Percentiles rank a stretch among this genome's conserved stretches.
phyloP scores from a whole-genome alignment of 64 coral and sea anemone species.

The Anthopleura sola region DNA sequence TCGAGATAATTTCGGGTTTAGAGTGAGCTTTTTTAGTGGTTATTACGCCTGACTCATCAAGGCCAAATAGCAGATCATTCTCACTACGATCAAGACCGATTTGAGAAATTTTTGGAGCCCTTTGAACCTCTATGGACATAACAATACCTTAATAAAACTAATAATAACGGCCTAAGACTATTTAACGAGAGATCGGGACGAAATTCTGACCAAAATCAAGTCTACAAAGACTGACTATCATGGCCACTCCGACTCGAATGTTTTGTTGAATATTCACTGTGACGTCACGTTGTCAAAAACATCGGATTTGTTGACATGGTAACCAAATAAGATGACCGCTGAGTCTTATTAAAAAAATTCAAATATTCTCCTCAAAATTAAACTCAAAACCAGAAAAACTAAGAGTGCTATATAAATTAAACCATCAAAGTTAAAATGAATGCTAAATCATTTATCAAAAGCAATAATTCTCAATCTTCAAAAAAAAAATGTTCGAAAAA shows the following conservation, averaged over 20 bases:
- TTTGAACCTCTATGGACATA: conserved; percentile 94
- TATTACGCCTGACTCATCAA: conserved; percentile 59
- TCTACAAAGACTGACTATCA: conserved; percentile 9
- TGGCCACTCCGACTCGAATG: conserved; percentile 27
- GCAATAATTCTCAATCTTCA: no score
- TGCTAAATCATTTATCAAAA: no score
- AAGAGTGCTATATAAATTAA: no score
- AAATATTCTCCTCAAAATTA: background rate
- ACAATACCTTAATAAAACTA: conserved; percentile 55
- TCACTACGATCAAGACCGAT: conserved; percentile 60
- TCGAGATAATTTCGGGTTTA: conserved; percentile 43
- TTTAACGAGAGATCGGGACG: conserved; percentile 17
- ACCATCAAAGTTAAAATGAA: no score
- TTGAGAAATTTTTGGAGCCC: conserved; percentile 31
- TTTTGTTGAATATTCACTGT: conserved; percentile 34
- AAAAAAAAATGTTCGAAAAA: no score
- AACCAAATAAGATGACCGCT: conserved; percentile 3
- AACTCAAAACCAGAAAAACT: no score
- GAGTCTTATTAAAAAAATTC: background rate
- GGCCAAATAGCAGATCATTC: conserved; percentile 38
- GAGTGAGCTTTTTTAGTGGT: conserved; percentile 58
- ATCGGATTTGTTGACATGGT: conserved; percentile 26
- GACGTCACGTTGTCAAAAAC: conserved; percentile 94
- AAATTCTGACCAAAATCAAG: background rate
- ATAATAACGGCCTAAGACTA: background rate